A percentile compares a stretch with the other conserved stretches of the same genome.
Evolutionary conservation across 2,888 invertebrate genomes (phyloP).

Genomic region (Erebia palarica): DNA sequence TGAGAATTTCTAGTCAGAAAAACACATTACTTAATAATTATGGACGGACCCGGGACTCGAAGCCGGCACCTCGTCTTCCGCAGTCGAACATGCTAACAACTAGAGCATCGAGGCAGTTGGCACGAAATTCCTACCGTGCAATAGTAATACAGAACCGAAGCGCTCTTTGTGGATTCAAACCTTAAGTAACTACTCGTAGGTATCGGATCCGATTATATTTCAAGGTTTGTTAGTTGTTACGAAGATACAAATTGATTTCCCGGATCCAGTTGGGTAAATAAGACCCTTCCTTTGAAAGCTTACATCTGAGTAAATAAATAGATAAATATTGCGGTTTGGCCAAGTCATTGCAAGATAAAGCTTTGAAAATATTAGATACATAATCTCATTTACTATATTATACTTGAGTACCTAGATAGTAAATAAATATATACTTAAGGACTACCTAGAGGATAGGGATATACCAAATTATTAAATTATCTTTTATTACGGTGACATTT

Average conservation of each 20-base stretch:
- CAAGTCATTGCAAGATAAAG: not conserved
- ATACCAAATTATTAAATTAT: too few relatives aligned
- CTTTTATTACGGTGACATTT: too few relatives aligned
- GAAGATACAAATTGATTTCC: conserved; percentile 11
- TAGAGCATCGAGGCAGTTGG: too few relatives aligned
- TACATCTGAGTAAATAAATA: conserved; percentile 5
- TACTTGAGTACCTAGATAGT: not conserved
- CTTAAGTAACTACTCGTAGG: not conserved
- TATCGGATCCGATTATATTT: conserved; percentile 6
- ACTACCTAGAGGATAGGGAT: too few relatives aligned
- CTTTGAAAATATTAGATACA: not conserved
- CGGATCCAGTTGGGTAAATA: conserved; percentile 12
- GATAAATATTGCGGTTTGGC: conserved; percentile 1
- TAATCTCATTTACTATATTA: not conserved
- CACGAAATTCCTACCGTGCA: too few relatives aligned
- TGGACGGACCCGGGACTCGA: too few relatives aligned
- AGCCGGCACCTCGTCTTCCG: too few relatives aligned
- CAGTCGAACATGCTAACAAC: too few relatives aligned
- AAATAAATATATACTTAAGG: too few relatives aligned
- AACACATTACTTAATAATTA: too few relatives aligned
- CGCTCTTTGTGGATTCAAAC: not conserved
- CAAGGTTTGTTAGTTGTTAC: conserved; percentile 2
- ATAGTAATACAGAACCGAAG: too few relatives aligned
- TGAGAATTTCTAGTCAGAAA: too few relatives aligned
- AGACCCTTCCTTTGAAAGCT: conserved; percentile 3